Base-by-base conservation (phyloP, 2,888 invertebrate genomes). In the Noctuana brunneofusca region DNA sequence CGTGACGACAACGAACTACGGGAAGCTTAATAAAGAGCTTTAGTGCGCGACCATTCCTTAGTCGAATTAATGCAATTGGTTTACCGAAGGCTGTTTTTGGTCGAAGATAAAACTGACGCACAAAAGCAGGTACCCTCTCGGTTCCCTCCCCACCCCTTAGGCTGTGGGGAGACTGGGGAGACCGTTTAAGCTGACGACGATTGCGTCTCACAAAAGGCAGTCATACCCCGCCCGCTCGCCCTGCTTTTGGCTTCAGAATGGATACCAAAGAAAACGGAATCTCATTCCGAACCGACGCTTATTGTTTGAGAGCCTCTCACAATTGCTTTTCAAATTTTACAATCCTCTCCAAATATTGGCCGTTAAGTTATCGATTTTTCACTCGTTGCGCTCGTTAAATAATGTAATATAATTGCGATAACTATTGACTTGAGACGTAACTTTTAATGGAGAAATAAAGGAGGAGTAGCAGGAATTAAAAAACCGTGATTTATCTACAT, bases 151-250 rank as follows among this genome's bases (percentile, higher is more conserved):
- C 70, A 65, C 66, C 64, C 68, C 69, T 67, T 66, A 68, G 71
- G 69, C 3, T 6, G 3, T 1, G 3, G 27, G 27, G 27, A 27
- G 27, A 71, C 75, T 62, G 69, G 69, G 76, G 79, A 75, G 79
- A 80, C 69, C 81, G 78, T 83, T 84, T 84, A 86, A 84, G 83
- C 79, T 80, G 81, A 79, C 81, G 81, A 79, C 81, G 81, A 86
- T 86, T 86, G 86, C 84, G 84, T 76, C 83, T 81, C 76, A 83
- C 85, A 86, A 87, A 84, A 85, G 83, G 78, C 80, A 73, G 71
- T 24, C 72, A 68, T 66, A 65, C 63, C 68, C 73, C 68, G 64
- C 75, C 71, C 69, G 18, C 6, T 70, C 73, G 69, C 72, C 73
- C 74, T 75, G 71, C 71, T 71, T 78, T 78, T 76, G 75, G 76